Evolutionary conservation across 2,888 invertebrate genomes (phyloP).

Genomic region (Pollenia griseotomentosa): DNA sequence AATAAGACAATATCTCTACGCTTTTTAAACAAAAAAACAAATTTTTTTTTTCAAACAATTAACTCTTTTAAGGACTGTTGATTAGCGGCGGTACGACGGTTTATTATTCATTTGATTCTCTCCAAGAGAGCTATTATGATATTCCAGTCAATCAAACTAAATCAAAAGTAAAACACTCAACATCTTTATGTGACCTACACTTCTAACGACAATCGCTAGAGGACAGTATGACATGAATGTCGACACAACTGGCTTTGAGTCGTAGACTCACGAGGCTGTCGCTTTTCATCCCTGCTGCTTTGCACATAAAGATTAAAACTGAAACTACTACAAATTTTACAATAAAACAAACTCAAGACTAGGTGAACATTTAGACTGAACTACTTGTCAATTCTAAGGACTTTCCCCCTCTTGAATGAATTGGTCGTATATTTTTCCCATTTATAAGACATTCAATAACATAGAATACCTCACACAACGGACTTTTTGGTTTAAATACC

Average conservation of each 20-base stretch:
- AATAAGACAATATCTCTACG: too few species aligned
- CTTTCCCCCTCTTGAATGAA: not conserved
- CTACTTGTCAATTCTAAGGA: not conserved
- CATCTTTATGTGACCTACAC: not conserved
- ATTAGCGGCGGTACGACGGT: constrained; percentile 4
- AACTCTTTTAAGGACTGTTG: not conserved
- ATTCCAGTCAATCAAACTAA: not conserved
- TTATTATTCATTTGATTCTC: not conserved
- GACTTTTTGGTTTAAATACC: not conserved
- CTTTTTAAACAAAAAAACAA: too few species aligned
- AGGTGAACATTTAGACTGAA: not conserved
- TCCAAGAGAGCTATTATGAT: not conserved
- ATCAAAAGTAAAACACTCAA: not conserved
- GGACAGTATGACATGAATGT: not conserved
- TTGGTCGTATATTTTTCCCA: not conserved
- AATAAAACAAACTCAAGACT: not conserved
- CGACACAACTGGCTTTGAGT: not conserved
- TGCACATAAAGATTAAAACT: not conserved
- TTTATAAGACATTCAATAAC: not conserved
- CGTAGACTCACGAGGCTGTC: not conserved
- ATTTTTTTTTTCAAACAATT: not conserved
- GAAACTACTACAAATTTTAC: not conserved
- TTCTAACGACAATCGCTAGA: not conserved
- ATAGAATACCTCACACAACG: not conserved
- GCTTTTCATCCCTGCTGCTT: constrained; percentile 2